Conservation (phyloP, 2,113 vertebrate species). For the Paradoxurus hermaphroditus region DNA sequence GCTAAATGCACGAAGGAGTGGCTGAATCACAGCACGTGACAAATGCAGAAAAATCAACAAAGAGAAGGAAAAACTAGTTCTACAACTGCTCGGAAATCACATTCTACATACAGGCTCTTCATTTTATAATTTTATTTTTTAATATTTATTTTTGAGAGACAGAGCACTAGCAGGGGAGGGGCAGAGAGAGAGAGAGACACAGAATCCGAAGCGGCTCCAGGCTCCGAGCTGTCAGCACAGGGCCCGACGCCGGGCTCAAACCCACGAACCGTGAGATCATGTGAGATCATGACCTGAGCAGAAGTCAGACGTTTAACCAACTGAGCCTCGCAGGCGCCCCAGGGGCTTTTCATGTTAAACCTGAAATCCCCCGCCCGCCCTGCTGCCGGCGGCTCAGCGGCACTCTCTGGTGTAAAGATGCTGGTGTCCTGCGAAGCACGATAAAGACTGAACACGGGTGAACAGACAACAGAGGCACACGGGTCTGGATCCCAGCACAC, state of each 20-base stretch:
- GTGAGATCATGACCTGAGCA: no score
- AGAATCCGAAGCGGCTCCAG: no score
- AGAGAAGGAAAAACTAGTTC: not conserved
- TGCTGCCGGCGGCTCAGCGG: not conserved
- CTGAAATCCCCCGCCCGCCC: not conserved
- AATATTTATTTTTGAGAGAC: no score
- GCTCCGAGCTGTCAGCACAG: no score
- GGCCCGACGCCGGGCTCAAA: no score
- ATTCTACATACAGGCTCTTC: not conserved
- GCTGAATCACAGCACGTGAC: not conserved
- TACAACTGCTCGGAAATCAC: not conserved
- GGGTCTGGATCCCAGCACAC: not conserved
- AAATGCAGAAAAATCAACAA: not conserved
- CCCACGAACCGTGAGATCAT: no score
- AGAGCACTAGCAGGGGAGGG: no score
- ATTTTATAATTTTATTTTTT: not conserved
- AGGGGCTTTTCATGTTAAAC: not conserved
- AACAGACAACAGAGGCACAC: not conserved
- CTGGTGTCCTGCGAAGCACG: not conserved
- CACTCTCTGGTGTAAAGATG: not conserved
- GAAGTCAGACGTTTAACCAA: no score
- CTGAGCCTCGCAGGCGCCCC: no score
- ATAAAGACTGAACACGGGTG: not conserved
- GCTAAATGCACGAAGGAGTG: not conserved
- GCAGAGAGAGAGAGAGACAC: no score